Evolutionary conservation across 2,797 vertebrate genomes (phyloP).

Genomic region (Rhabdomys pumilio): DNA sequence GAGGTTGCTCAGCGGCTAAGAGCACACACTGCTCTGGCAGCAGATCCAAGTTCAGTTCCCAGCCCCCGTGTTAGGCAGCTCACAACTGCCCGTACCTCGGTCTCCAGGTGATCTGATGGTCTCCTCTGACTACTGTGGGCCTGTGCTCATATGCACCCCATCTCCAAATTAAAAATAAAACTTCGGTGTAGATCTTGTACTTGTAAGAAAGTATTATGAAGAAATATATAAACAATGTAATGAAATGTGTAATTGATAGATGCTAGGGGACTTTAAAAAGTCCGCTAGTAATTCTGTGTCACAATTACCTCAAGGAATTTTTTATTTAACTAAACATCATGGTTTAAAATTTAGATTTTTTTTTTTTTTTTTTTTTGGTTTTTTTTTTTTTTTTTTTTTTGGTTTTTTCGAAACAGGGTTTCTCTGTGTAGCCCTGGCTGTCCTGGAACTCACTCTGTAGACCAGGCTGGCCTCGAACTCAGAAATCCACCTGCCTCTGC

Average conservation of each 20-base stretch:
- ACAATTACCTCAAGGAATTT: constrained; percentile 52
- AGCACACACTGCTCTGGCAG: too few species aligned
- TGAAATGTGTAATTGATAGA: background rate
- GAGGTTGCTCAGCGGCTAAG: background rate
- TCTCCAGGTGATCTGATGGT: background rate
- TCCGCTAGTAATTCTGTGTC: background rate
- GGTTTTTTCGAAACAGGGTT: too few species aligned
- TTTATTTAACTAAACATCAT: constrained; percentile 46
- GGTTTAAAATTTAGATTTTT: constrained; percentile 36
- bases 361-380: too few species aligned
- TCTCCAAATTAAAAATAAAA: background rate
- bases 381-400: too few species aligned
- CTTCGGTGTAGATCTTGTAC: background rate
- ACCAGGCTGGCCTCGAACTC: too few species aligned
- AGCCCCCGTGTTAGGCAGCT: background rate
- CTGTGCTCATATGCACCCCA: too few species aligned
- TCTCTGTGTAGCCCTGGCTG: too few species aligned
- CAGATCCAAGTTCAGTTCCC: background rate
- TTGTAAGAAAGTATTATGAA: background rate
- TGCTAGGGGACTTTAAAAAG: background rate
- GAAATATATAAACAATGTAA: background rate
- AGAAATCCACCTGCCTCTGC: too few species aligned
- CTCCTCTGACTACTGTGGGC: background rate
- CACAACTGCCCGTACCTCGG: background rate
- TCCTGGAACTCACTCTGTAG: too few species aligned